phyloP scores from a whole-genome alignment of 2,797 vertebrate genomes.

The Bryconaethiops microstoma region DNA sequence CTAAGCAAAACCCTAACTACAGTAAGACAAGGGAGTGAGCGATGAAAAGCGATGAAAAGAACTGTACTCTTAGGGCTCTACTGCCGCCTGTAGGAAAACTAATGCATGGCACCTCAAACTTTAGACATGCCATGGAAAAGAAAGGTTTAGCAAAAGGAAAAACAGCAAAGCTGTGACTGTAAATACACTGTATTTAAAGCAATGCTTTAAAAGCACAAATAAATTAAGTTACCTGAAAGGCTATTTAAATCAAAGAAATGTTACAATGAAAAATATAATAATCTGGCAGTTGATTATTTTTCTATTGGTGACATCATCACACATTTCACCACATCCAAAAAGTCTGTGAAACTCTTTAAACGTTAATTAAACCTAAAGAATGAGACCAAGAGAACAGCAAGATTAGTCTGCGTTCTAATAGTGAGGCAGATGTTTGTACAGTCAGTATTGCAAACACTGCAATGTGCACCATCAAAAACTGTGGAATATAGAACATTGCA shows the following conservation, averaged over 20 bases:
- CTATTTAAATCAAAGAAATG: background rate
- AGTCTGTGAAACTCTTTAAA: background rate
- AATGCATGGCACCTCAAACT: background rate
- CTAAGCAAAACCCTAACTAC: background rate
- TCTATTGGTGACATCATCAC: background rate
- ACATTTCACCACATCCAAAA: background rate
- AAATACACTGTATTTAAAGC: background rate
- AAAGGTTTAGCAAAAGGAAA: background rate
- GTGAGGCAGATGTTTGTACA: conserved; percentile 3
- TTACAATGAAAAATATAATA: background rate
- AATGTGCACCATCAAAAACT: background rate
- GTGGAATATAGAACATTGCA: background rate
- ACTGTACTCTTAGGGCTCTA: background rate
- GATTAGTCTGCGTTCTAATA: background rate
- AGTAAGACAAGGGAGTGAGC: background rate
- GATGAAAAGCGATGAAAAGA: background rate
- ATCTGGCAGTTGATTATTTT: background rate
- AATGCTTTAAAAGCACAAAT: background rate
- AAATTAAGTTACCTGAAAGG: background rate
- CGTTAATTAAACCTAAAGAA: background rate
- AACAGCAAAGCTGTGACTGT: background rate
- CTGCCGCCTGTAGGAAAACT: conserved; percentile 33
- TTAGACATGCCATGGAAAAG: background rate
- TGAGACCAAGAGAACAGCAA: background rate
- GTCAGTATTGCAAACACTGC: background rate